Percentiles rank a stretch among this genome's conserved stretches.
Conservation (phyloP, 2,797 vertebrate genomes). For the Pagetopsis macropterus region DNA sequence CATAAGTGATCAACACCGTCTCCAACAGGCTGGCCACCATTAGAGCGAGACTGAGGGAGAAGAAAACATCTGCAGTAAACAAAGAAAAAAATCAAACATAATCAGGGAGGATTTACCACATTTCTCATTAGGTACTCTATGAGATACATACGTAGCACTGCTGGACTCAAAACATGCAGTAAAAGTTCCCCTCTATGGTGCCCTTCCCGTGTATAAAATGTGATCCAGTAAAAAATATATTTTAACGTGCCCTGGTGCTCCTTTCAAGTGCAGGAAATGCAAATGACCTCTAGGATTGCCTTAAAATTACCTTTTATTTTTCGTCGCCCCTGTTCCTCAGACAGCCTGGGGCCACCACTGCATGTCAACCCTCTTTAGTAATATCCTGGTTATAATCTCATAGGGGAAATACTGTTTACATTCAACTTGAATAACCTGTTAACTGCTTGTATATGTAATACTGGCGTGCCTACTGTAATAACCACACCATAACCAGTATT, state of each 20-base stretch:
- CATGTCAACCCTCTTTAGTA: not conserved
- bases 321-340: too few relatives aligned
- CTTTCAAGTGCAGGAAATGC: too few relatives aligned
- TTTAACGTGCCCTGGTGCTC: too few relatives aligned
- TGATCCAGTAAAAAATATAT: too few relatives aligned
- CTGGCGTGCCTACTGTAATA: not conserved
- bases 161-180: too few relatives aligned
- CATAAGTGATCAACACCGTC: conserved; percentile 77
- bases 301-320: too few relatives aligned
- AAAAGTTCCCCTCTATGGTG: too few relatives aligned
- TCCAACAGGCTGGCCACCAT: conserved; percentile 81
- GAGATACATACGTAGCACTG: not conserved
- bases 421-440: conserved; percentile 20
- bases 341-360: too few relatives aligned
- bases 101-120: conserved; percentile 6
- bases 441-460: not conserved
- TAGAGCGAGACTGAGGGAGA: conserved; percentile 76
- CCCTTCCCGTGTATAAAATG: too few relatives aligned
- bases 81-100: not conserved
- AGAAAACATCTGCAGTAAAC: conserved; percentile 66
- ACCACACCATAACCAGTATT: too few relatives aligned
- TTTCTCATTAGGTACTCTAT: not conserved
- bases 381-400: not conserved
- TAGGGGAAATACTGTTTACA: conserved; percentile 9
- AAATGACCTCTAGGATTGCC: too few relatives aligned